Conservation (phyloP, 1,140 invertebrate genomes). For the Microplitis mediator region DNA sequence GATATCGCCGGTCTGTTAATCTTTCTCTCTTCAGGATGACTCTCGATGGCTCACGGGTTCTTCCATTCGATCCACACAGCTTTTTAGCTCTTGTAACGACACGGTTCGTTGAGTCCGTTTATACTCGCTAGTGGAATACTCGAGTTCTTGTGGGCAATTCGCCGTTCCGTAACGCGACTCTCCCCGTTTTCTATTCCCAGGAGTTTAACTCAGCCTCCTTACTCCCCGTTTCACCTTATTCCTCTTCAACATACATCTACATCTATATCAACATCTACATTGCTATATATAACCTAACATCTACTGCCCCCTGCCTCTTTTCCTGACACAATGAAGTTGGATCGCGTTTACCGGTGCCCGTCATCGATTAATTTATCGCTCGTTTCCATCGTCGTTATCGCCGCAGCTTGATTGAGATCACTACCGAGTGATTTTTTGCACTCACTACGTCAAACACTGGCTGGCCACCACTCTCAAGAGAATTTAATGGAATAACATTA, state of each 20-base stretch:
- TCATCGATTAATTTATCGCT: slow-evolving; percentile 25
- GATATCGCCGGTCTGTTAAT: background rate
- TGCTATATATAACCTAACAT: background rate
- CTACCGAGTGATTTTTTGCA: slow-evolving; percentile 10
- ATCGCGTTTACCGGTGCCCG: background rate
- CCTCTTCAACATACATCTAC: background rate
- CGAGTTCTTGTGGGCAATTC: slow-evolving; percentile 20
- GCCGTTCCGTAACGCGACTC: slow-evolving; percentile 21
- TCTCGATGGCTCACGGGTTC: slow-evolving; percentile 12
- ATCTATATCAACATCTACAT: background rate
- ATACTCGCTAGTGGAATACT: slow-evolving; percentile 12
- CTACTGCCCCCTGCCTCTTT: background rate
- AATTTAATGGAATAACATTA: slow-evolving; percentile 2
- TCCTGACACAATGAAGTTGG: background rate
- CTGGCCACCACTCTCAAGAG: background rate
- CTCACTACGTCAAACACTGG: background rate
- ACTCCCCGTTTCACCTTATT: background rate
- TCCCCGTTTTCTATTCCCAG: slow-evolving; percentile 28
- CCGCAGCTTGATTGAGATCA: slow-evolving; percentile 25
- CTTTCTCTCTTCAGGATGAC: background rate
- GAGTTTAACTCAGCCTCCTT: slow-evolving; percentile 11
- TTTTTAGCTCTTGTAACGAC: slow-evolving; percentile 31
- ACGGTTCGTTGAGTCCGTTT: slow-evolving; percentile 28
- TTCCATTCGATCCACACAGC: slow-evolving; percentile 16
- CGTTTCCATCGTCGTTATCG: slow-evolving; percentile 25